Evolutionary conservation across 2,113 vertebrate genomes (phyloP), one percentile per base, ranked within the genome.

Genomic region (Tychaedon coryphoeus): DNA sequence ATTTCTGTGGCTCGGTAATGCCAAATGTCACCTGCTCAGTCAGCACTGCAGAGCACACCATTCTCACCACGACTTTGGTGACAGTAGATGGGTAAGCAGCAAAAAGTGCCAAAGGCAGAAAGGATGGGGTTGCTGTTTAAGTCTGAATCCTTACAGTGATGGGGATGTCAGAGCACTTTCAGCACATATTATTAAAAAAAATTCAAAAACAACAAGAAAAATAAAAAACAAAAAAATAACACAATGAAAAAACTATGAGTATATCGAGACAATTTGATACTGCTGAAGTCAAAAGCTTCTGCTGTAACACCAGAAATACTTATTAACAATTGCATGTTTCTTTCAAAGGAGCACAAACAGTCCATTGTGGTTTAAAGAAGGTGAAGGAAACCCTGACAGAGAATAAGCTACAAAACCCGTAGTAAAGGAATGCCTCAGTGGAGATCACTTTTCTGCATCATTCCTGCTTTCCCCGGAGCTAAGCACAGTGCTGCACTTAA

Each of bases 61-160:
- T 76, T 84, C 54, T 93, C 79, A 93, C 26, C 57, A 56, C 9
- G 31, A 86, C 84, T 86, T 85, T n/a, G 64, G 50, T 80, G 47
- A 60, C 66, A 92, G 74, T 79, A 94, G 83, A 93, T 88, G 71
- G 79, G 85, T 92, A 93, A 90, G 81, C 73, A 95, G 66, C 57
- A 91, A 80, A 75, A 92, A 76, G 26, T 72, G 81, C 60, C 79
- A 88, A 84, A 45, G 77, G 89, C 80, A 96, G 79, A 84, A 90
- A 83, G 60, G 33, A 84, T 57, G 50, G 48, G 50, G 50, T 56
- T 31, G 83, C 60, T 69, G 38, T 78, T 93, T 61, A 67, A 90
- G 91, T 58, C 38, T 93, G 58, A 93, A 67, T 67, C 50, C 48
- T 86, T 53, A 70, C 1, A 3, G 65, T 65, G 51, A 56, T 24